Conservation (phyloP, 2,888 invertebrate genomes). For the Macaria liturata region DNA sequence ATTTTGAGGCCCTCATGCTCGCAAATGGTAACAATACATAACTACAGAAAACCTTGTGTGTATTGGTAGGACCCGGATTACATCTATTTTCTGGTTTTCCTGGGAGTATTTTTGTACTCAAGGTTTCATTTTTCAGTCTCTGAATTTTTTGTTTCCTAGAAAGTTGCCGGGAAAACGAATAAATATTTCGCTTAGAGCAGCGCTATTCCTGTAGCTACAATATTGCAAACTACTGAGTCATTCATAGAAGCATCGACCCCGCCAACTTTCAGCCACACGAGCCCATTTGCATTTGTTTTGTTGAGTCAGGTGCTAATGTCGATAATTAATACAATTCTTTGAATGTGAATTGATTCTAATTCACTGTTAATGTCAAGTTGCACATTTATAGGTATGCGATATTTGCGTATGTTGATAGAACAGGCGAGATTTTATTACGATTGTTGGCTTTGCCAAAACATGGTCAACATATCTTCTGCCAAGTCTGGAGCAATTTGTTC, state of each 20-base stretch:
- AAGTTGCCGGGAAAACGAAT: background rate
- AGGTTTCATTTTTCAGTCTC: too few species aligned
- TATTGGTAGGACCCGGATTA: too few species aligned
- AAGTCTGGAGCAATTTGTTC: background rate
- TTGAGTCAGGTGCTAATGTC: constrained; percentile 30
- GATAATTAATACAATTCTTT: constrained; percentile 11
- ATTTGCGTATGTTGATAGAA: constrained; percentile 1
- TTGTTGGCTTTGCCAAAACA: constrained; percentile 1
- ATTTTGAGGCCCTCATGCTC: constrained; percentile 2
- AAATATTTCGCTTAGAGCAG: background rate
- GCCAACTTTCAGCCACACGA: constrained; percentile 26
- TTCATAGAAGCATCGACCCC: constrained; percentile 18
- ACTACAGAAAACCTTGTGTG: too few species aligned
- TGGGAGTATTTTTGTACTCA: too few species aligned
- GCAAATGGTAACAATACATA: too few species aligned
- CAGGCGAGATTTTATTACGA: background rate
- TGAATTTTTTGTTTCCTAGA: background rate
- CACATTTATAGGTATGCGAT: background rate
- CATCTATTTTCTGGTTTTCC: too few species aligned
- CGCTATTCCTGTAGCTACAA: background rate
- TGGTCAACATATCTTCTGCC: background rate
- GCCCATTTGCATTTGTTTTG: constrained; percentile 30
- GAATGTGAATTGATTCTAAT: constrained; percentile 5
- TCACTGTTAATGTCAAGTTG: background rate
- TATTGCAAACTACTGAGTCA: constrained; percentile 23